Evolutionary conservation across 2,797 vertebrate species (phyloP), one percentile per base, ranked within the genome.

Genomic region (Calcarius lapponicus): DNA sequence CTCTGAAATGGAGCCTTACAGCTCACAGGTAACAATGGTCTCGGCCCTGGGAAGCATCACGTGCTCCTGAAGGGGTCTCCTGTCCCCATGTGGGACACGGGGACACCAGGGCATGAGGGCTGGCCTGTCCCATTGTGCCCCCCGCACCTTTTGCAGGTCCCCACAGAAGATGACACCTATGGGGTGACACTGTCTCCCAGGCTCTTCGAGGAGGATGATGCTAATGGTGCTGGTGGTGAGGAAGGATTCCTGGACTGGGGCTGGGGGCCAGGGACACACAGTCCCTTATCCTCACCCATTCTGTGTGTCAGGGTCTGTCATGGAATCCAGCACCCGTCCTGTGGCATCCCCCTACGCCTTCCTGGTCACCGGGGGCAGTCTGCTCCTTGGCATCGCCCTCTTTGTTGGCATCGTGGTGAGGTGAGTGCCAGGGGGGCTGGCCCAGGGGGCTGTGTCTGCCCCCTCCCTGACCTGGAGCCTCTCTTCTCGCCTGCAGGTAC

Each of bases 281-380:
- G 32, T 64, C 22, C 11, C 32, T 56, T 5, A 1, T 21, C 32
- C 54, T 50, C 29, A 17, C 43, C 34, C 54, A 31, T 32, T 12
- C 6, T 72, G 10, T 13, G 13, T 47, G 20, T 32, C 86, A 88
- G 85, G 32, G 42, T 58, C 71, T 14, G 24, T 29, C 2, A 15
- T 54, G 29, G 80, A 47, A 21, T 36, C 56, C 64, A 61, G 80
- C 6, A 4, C 70, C 16, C 40, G 11, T 92, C 50, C 67, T 6
- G 13, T 14, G 0, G 6, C 71, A 1, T 86, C 90, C 0, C 90
- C 96, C 6, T 90, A 97, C 3, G 19, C 92, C 0, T 96, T 97
- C 56, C 90, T 98, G 82, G 91, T 97, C 61, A 95, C 88, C 0
- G 97, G 97, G 18, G 87, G 94, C 0, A 97, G 97, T 73, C 90